phyloP scores from a whole-genome alignment of 2,113 vertebrate species.

The Nanorana parkeri region DNA sequence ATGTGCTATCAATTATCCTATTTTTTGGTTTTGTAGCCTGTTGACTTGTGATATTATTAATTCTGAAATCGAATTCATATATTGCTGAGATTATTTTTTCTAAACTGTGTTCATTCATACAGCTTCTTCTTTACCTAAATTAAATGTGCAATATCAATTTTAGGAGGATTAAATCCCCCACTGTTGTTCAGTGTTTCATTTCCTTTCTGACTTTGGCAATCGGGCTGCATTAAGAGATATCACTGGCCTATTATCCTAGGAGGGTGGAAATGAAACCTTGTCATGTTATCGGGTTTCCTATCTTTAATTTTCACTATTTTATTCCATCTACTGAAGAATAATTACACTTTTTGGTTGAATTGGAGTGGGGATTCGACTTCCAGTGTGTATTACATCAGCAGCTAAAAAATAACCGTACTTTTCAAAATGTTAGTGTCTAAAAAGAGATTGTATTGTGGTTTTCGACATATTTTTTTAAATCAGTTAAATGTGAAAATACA shows the following conservation, averaged over 20 bases:
- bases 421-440: too few relatives aligned
- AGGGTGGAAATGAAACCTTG: conserved; percentile 37
- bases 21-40: background rate
- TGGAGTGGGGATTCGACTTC: background rate
- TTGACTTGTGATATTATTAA: background rate
- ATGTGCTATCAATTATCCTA: background rate
- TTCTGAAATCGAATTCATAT: background rate
- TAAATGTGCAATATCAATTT: conserved; percentile 26
- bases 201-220: conserved; percentile 29
- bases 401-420: background rate
- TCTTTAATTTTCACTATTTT: conserved; percentile 38
- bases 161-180: background rate
- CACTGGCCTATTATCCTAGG: background rate
- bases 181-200: conserved; percentile 35
- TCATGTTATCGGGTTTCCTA: conserved; percentile 5
- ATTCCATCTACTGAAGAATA: background rate
- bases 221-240: conserved; percentile 18
- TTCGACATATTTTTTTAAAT: too few relatives aligned
- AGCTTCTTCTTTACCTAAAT: background rate
- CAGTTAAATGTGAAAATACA: too few relatives aligned
- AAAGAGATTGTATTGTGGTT: too few relatives aligned
- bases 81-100: background rate
- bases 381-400: background rate
- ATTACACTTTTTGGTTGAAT: background rate
- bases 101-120: background rate